Evolutionary conservation across 30 jellyfish, hydroid and myxozoan species (phyloP).

Genomic region (Aurelia coerulea): DNA sequence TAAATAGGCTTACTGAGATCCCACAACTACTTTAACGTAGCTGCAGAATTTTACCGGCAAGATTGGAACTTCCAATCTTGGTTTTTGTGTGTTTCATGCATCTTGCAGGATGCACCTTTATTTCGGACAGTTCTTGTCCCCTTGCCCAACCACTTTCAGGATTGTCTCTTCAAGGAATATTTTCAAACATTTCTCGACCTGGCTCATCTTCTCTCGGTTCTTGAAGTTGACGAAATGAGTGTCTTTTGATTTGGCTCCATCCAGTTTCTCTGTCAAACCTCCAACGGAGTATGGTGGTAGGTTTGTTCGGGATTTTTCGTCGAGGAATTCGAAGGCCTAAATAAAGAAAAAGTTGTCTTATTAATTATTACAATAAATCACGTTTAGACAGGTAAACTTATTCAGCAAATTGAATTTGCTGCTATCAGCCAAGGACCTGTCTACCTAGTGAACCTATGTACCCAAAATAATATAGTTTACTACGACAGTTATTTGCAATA

Average conservation of each 20-base stretch:
- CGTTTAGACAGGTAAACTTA: too few species aligned
- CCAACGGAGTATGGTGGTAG: slow-evolving; percentile 40
- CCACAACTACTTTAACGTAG: not conserved
- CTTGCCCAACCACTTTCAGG: not conserved
- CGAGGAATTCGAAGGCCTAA: slow-evolving; percentile 27
- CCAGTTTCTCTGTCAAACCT: not conserved
- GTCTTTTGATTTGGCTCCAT: too few species aligned
- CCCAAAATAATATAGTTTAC: too few species aligned
- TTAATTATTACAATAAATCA: too few species aligned
- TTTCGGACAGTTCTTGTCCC: not conserved
- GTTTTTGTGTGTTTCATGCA: not conserved
- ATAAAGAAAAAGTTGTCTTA: too few species aligned
- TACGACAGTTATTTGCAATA: too few species aligned
- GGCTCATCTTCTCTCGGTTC: slow-evolving; percentile 9
- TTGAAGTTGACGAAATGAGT: not conserved
- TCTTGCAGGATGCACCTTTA: not conserved
- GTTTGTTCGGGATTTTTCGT: not conserved
- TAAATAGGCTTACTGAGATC: slow-evolving; percentile 16
- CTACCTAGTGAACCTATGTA: too few species aligned
- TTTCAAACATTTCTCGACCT: slow-evolving; percentile 31
- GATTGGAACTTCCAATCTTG: slow-evolving; percentile 7
- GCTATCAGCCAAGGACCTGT: too few species aligned
- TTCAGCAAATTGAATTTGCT: too few species aligned
- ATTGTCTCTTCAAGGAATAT: not conserved
- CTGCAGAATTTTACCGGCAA: slow-evolving; percentile 34